Percentiles rank a stretch among this genome's conserved stretches.
phyloP scores from a whole-genome alignment of 2,113 vertebrate genomes.

The Grus americana region DNA sequence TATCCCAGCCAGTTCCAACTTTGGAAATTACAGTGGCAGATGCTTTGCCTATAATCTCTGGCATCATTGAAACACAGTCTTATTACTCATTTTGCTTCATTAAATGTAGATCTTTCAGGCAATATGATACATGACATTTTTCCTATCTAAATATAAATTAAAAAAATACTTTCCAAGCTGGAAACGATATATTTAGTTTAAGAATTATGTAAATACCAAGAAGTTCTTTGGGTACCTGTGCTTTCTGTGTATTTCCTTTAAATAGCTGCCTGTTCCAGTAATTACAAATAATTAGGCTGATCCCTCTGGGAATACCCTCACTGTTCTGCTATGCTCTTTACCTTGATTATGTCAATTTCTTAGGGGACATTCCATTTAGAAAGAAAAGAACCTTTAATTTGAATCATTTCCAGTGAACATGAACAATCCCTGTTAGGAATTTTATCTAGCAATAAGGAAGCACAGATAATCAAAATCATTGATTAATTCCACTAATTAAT shows the following conservation, averaged over 20 bases:
- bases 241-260: not conserved
- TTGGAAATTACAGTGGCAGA: slow-evolving; percentile 37
- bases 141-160: not conserved
- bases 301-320: not conserved
- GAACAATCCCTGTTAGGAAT: not conserved
- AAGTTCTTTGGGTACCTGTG: not conserved
- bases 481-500: not conserved
- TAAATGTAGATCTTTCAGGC: not conserved
- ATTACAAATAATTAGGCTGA: slow-evolving; percentile 24
- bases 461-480: not conserved
- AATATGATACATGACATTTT: not conserved
- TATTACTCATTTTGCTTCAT: not conserved
- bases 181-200: not conserved
- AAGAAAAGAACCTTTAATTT: not conserved
- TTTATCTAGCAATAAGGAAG: not conserved
- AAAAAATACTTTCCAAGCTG: not conserved
- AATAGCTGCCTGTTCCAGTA: not conserved
- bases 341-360: not conserved
- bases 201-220: not conserved
- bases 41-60: slow-evolving; percentile 36
- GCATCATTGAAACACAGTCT: not conserved
- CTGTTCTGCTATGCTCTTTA: not conserved
- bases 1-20: not conserved
- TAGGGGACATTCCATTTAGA: not conserved
- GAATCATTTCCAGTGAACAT: not conserved